Conservation (phyloP, 2,888 invertebrate genomes). For the Bugula neritina region DNA sequence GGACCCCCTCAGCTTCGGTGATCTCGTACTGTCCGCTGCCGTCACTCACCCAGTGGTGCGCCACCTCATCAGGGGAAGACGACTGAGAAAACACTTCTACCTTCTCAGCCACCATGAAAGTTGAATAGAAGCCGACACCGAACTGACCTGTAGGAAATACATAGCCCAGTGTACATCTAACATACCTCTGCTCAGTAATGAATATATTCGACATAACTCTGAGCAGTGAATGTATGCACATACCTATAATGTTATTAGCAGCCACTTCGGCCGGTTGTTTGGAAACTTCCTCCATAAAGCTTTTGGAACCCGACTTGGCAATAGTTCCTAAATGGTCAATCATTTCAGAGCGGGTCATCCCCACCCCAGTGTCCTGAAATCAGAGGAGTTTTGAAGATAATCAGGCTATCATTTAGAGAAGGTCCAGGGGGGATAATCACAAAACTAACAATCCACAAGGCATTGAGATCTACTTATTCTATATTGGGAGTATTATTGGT, state of each 20-base stretch:
- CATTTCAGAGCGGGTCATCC: slow-evolving; percentile 88
- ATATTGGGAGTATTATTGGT: no score
- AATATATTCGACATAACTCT: background rate
- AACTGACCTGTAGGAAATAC: slow-evolving; percentile 67
- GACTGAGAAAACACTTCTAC: slow-evolving; percentile 81
- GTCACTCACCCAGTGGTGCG: slow-evolving; percentile 82
- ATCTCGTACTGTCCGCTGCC: slow-evolving; percentile 86
- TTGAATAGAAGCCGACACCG: slow-evolving; percentile 96
- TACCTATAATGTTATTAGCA: slow-evolving; percentile 44
- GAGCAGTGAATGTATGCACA: no score
- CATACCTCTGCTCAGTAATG: background rate
- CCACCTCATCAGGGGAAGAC: slow-evolving; percentile 62
- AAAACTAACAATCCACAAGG: no score
- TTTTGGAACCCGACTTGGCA: slow-evolving; percentile 90
- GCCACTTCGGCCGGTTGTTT: slow-evolving; percentile 46
- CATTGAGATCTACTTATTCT: no score
- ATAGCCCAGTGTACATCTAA: background rate
- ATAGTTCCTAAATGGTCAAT: slow-evolving; percentile 88
- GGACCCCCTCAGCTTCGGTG: slow-evolving; percentile 74
- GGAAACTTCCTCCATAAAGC: slow-evolving; percentile 78
- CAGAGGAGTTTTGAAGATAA: no score
- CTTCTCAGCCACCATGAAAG: slow-evolving; percentile 92
- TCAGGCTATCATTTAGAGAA: no score
- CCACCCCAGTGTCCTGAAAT: slow-evolving; percentile 80
- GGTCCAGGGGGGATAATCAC: no score